These are phyloP conservation scores for Chlorodrepanis virens DNA, from an alignment of 2,113 vertebrate genomes.

Conservation along the genomic window DNA sequence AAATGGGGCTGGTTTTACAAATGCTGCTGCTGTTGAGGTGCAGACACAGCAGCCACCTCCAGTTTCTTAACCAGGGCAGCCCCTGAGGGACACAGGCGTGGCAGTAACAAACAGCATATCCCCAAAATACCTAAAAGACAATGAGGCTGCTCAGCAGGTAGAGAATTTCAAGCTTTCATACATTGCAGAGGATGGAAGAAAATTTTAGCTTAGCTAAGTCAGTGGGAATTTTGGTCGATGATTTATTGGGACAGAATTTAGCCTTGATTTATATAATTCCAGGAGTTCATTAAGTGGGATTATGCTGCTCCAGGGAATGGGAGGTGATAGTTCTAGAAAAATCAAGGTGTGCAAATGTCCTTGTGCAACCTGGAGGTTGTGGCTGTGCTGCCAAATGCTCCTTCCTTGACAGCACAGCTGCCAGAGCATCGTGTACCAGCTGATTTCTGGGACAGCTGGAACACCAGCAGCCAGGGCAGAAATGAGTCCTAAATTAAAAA, in stretches of 20 bases:
- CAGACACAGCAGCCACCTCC: neutral
- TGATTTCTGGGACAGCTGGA: neutral
- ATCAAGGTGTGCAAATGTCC: neutral
- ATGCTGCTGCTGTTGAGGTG: neutral
- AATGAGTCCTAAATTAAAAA: neutral
- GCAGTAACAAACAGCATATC: neutral
- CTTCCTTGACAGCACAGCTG: neutral
- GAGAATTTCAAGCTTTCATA: neutral
- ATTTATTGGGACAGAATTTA: neutral
- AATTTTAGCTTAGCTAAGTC: neutral
- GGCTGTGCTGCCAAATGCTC: neutral
- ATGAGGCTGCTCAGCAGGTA: neutral
- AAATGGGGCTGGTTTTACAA: neutral
- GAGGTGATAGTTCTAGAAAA: neutral
- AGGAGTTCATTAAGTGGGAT: neutral
- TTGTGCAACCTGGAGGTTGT: neutral
- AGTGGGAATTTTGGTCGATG: neutral
- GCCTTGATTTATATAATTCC: neutral
- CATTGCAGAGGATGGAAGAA: neutral
- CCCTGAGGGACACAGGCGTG: neutral
- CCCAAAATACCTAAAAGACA: neutral
- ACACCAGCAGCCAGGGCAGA: neutral
- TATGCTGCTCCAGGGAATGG: fast-evolving
- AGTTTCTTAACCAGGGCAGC: neutral
- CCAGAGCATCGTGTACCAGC: neutral